Evolutionary conservation across 2,113 vertebrate species (phyloP), one percentile per base, ranked within the genome.

Genomic region (Protomyctophum bolini): DNA sequence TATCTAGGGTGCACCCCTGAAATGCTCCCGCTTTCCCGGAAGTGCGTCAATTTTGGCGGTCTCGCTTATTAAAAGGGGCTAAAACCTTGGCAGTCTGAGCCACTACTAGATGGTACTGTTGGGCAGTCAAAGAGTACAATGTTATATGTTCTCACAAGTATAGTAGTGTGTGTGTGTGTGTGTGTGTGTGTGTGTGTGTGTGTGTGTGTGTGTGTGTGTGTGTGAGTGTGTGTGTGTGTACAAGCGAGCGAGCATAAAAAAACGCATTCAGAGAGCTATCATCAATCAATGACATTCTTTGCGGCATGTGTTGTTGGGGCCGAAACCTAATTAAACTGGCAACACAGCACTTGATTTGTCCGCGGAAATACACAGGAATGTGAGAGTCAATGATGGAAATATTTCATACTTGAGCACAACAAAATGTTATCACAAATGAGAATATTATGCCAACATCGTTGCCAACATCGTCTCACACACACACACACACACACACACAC

Each of bases 301-400:
- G 50, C 62, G 33, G 67, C 64, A 8, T 58, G 73, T 41, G 33
- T 6, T 15, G 0, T 6, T 15, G 0, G 4, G 28, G 48, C 46
- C 47, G 50, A 28, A 21, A 58, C 21, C 33, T 61, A 45, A 61
- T 46, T 45, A 46, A 61, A 46, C 33, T 61, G 12, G 10, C 45
- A n/a, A 41, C 58, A n/a, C 58, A n/a, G 21, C 7, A 45, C 59
- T 61, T 61, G 58, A 52, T 69, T 71, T 61, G n/a, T 76, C 66
- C 55, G 63, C 61, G 64, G 50, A 46, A 72, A 67, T 58, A n/a
- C 8, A n/a, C 8, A n/a, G 29, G 29, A 11, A 66, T 60, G 6
- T 50, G 50, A 57, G 15, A 10, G 57, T 58, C 9, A 58, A 10
- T 50, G 21, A 29, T 10, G 14, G 55, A 57, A 21, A 28, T 15